phyloP scores from a whole-genome alignment of 2,888 invertebrate genomes.

The Meteorus colon region DNA sequence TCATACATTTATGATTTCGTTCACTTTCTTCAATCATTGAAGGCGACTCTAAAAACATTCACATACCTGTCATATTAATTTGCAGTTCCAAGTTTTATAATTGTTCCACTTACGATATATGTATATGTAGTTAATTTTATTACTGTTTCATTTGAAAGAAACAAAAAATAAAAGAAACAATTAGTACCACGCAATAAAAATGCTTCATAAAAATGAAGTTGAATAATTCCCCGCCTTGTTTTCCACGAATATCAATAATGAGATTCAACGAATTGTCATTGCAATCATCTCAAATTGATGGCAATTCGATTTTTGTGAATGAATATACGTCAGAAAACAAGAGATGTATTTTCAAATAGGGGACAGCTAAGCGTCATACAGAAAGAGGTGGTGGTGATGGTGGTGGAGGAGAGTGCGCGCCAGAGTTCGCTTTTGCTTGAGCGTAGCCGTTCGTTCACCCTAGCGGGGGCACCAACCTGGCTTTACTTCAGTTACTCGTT shows the following conservation, averaged over 20 bases:
- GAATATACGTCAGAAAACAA: conserved; percentile 52
- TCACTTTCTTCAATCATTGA: too few species aligned
- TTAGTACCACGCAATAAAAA: too few species aligned
- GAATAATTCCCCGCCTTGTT: too few species aligned
- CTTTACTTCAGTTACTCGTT: conserved; percentile 71
- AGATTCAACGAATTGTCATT: not conserved
- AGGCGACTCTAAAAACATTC: too few species aligned
- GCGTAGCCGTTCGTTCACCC: conserved; percentile 73
- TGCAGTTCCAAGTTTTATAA: too few species aligned
- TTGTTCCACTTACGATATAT: too few species aligned
- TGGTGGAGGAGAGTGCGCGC: conserved; percentile 59
- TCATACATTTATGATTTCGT: not conserved
- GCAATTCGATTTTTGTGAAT: conserved; percentile 47
- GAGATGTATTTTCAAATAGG: conserved; percentile 48
- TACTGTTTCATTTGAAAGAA: too few species aligned
- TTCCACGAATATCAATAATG: too few species aligned
- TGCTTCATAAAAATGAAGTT: too few species aligned
- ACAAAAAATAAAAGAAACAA: too few species aligned
- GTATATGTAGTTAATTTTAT: too few species aligned
- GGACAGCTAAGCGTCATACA: conserved; percentile 45
- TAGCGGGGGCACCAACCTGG: conserved; percentile 73
- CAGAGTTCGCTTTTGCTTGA: conserved; percentile 69
- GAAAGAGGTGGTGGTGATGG: conserved; percentile 50
- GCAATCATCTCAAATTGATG: not conserved
- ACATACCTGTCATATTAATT: too few species aligned